Evolutionary conservation across 2,797 vertebrate genomes (phyloP), one percentile per base, ranked within the genome.

Genomic region (Pelobates cultripes): DNA sequence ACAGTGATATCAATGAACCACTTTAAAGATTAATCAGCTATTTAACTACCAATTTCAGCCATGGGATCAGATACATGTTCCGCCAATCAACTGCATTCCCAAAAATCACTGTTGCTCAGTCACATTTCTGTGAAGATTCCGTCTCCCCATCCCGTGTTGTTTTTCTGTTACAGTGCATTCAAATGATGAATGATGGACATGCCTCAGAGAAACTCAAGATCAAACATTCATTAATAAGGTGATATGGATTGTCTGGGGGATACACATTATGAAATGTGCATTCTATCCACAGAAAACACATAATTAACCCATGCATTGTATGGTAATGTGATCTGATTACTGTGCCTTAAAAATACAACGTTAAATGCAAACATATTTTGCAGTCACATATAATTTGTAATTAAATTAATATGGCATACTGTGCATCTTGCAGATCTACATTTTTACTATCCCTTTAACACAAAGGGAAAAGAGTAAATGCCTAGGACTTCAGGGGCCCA

Each of bases 131-230:
- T 47, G 57, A 4, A 51, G 53, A 75, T 70, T 2, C 17, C 53
- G 60, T 75, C 66, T 75, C 55, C 1, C n/a, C 15, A 15, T 63
- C 13, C n/a, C 57, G 73, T 70, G 43, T 14, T 12, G 9, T n/a
- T 41, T 57, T 70, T 13, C 67, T 41, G 28, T 73, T 44, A 60
- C 57, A 44, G 13, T 17, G 12, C 17, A 55, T 7, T n/a, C 64
- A 57, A 44, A 43, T 51, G 67, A 51, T 76, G 55, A 76, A 42
- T n/a, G 53, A 76, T 70, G 53, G 79, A 75, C 43, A 64, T 81
- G 67, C 53, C 14, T 63, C 55, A 71, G 57, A 70, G 66, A 70
- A 57, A 42, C 1, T 6, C 17, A 42, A 70, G 73, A 81, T 61
- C 42, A 75, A 80, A 80, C 63, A 44, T 64, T 13, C 42, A 66